Evolutionary conservation across 2,888 invertebrate species (phyloP), one percentile per base, ranked within the genome.

Genomic region (Hirtodrosophila cameraria): DNA sequence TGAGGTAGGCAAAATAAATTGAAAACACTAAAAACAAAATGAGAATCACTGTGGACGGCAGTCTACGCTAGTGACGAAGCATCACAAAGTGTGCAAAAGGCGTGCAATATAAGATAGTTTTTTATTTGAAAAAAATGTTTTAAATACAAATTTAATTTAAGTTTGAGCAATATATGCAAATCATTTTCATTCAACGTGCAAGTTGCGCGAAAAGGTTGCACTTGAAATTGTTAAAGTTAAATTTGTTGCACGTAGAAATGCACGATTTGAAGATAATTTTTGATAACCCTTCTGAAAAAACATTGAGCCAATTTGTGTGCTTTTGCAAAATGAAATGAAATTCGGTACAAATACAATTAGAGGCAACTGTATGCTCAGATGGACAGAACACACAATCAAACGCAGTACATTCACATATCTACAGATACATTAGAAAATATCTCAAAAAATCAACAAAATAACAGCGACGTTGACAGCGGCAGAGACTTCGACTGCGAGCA

Each of bases 401-500:
- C 59, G 55, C 49, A 45, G 59, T 62, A 75, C 67, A 62, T 59
- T 60, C 74, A 64, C 84, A 74, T 78, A 85, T 85, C 76, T 85
- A 74, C 69, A 86, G 82, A 86, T 83, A 81, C 84, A 78, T 75
- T 84, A 80, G 84, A 80, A 82, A 86, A 86, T 86, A 86, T 81
- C 82, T 86, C 85, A 86, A 82, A 75, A 84, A 86, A 86, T 86
- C 86, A 83, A 83, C 82, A 82, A 80, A 63, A 75, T 52, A 72
- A 60, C 60, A 75, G 61, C 33, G 66, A 62, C 61, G 62, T 52
- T 33, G 46, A 46, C 69, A 42, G 13, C 23, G 50, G 33, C 60
- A 9, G 31, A 20, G 52, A 39, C 63, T 4, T 33, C 28, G 60
- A 48, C 62, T 0, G 52, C 54, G 25, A 35, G 7, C 58, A 73